Conservation (phyloP, 2,888 invertebrate species). For the Capitulum mitella region DNA sequence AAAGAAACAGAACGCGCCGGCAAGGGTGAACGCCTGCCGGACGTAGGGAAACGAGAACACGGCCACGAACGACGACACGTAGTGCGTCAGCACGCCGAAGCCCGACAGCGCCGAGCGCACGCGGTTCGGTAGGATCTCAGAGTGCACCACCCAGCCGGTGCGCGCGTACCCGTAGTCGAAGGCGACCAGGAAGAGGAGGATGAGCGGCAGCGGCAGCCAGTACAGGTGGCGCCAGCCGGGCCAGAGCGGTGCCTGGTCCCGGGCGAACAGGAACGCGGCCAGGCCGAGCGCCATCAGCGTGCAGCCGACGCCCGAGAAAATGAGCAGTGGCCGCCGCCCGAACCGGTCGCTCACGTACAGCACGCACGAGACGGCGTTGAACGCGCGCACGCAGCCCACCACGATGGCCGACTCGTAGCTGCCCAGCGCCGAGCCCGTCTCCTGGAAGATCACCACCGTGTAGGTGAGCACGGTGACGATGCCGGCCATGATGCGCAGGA, state of each 20-base stretch:
- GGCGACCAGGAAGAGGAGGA: not conserved
- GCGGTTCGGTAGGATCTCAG: conserved; percentile 2
- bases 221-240: not conserved
- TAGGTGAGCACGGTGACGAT: not conserved
- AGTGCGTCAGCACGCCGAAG: not conserved
- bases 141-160: conserved; percentile 5
- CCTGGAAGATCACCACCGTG: conserved; percentile 11
- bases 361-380: not conserved
- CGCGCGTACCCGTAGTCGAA: conserved; percentile 19
- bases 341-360: conserved; percentile 20
- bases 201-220: conserved; percentile 2
- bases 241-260: not conserved
- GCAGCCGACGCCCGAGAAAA: not conserved
- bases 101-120: conserved; percentile 17
- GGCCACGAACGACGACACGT: not conserved
- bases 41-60: conserved; percentile 5
- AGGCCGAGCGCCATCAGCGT: not conserved
- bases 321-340: not conserved
- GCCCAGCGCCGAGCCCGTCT: not conserved
- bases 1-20: not conserved
- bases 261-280: not conserved
- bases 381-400: not conserved
- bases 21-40: not conserved
- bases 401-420: not conserved
- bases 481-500: not conserved